Conservation (phyloP, 2,113 vertebrate species). For the Forbesichthys papilliferus region DNA sequence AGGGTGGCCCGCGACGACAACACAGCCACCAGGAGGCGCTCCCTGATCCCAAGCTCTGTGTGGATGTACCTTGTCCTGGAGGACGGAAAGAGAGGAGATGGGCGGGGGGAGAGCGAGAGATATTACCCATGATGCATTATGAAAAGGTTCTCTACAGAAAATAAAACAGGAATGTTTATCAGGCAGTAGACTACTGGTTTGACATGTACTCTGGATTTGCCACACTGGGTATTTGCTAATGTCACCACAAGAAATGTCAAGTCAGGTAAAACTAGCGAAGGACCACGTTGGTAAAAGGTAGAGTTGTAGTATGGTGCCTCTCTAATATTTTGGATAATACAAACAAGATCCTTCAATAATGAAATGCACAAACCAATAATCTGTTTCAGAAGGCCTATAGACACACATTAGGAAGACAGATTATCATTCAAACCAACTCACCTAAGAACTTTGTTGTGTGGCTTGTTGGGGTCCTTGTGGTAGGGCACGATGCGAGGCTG, state of each 20-base stretch:
- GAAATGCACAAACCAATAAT: conserved; percentile 4
- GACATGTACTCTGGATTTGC: too few species aligned
- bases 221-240: too few species aligned
- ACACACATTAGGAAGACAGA: not conserved
- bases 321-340: not conserved
- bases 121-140: too few species aligned
- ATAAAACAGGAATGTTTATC: too few species aligned
- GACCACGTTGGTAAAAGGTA: too few species aligned
- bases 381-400: not conserved
- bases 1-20: conserved; percentile 89
- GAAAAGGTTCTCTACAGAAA: too few species aligned
- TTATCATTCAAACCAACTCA: conserved; percentile 51
- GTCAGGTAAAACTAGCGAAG: too few species aligned
- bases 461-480: conserved; percentile 87
- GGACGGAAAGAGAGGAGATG: conserved; percentile 11
- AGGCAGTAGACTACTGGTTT: too few species aligned
- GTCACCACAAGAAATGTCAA: too few species aligned
- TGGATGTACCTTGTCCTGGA: conserved; percentile 94
- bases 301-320: not conserved
- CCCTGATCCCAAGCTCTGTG: conserved; percentile 94
- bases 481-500: conserved; percentile 92
- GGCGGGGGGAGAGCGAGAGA: too few species aligned
- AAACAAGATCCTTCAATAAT: conserved; percentile 4
- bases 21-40: conserved; percentile 89
- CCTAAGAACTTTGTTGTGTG: conserved; percentile 94